phyloP scores from a whole-genome alignment of 2,888 invertebrate genomes.

The Drosophila borealis region DNA sequence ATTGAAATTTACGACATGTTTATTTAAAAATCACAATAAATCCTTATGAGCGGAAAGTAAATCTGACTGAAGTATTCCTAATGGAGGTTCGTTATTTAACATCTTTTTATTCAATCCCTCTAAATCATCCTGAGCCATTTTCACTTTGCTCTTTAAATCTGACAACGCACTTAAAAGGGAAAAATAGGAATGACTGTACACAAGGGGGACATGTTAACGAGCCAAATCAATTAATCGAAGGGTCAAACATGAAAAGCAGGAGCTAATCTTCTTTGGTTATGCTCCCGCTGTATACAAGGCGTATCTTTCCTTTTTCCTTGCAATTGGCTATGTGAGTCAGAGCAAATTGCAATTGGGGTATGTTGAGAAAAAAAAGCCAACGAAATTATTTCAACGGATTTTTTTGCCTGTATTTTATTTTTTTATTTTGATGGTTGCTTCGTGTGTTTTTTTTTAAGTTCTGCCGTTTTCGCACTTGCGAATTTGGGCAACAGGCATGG shows the following conservation, averaged over 20 bases:
- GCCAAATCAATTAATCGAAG: constrained; percentile 13
- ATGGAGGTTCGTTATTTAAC: too few relatives aligned
- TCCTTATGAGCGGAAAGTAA: too few relatives aligned
- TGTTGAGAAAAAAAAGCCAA: constrained; percentile 29
- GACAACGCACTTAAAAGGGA: neutral
- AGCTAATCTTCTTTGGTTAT: constrained; percentile 1
- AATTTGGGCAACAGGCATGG: constrained; percentile 53
- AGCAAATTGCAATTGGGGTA: constrained; percentile 15
- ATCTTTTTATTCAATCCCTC: too few relatives aligned
- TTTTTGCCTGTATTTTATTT: neutral
- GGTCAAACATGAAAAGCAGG: neutral
- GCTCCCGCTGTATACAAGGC: neutral
- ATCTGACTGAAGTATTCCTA: too few relatives aligned
- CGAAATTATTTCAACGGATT: constrained; percentile 18
- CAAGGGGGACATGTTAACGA: neutral
- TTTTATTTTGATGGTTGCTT: constrained; percentile 6
- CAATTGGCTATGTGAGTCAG: too few relatives aligned
- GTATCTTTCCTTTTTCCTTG: neutral
- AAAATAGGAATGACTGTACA: neutral
- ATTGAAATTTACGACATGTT: too few relatives aligned
- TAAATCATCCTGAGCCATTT: too few relatives aligned
- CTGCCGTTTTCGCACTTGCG: constrained; percentile 41
- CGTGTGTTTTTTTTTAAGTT: constrained; percentile 5
- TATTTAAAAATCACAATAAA: too few relatives aligned
- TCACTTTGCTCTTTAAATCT: neutral